Base-by-base conservation (phyloP, 2,113 vertebrate genomes). In the Vicugna pacos region DNA sequence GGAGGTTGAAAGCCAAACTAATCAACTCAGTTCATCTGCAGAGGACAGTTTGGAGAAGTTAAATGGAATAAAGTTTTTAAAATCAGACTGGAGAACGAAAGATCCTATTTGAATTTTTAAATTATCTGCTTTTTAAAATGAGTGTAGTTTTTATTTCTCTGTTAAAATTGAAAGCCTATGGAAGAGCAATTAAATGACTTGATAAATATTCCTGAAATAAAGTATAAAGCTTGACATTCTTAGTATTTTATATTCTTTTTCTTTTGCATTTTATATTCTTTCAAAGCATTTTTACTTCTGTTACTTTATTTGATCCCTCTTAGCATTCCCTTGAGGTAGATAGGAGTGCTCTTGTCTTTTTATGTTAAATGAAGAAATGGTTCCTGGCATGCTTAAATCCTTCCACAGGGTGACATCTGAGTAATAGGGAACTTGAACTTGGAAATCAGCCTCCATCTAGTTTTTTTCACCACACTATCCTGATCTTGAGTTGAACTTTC, bases 91-190 rank as follows among this genome's bases (percentile, higher is more conserved):
- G 82, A 64, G 88, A 87, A 93, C 42, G 50, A n/a, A 92, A 96
- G 32, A 35, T 56, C 85, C 12, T 69, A 64, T 81, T 86, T 91
- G 42, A 92, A 82, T 82, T 91, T 83, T 93, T 75, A 24, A 96
- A 75, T 52, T 54, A 70, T 35, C 32, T 92, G 60, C 58, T 69
- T 1, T 28, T 73, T 54, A 76, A 86, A 84, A 58, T 54, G 56
- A 95, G 32, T 42, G 89, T 73, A 93, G 60, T 24, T 92, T 77
- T 93, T 89, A 10, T 85, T 79, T 89, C 82, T 82, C 38, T 3
- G 35, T 93, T 88, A 95, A 93, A 89, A 95, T 85, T 65, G 19
- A 62, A 97, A 91, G 67, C 20, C 16, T 72, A 80, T 73, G 48
- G 24, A 73, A 95, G 91, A 83, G 14, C 38, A 20, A 70, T 64